Conservation (phyloP, 2,888 invertebrate genomes). For the Aporophyla lueneburgensis region DNA sequence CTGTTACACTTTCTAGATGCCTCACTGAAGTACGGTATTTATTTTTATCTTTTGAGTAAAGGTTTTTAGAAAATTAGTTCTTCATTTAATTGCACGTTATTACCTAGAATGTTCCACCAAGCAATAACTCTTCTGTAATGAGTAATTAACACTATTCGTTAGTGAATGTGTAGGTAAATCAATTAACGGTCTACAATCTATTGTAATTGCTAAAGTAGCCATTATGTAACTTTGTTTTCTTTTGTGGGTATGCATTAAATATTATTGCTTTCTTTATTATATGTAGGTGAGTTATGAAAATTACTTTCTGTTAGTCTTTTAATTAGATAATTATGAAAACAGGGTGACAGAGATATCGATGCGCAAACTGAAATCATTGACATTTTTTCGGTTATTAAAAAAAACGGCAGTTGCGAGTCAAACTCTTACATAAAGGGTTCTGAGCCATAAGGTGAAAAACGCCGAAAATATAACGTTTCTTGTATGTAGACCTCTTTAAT, state of each 20-base stretch:
- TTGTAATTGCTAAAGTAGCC: conserved; percentile 8
- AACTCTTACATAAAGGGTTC: no score
- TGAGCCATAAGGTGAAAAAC: no score
- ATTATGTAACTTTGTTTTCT: background rate
- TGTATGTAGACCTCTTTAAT: no score
- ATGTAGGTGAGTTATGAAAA: background rate
- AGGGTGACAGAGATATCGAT: no score
- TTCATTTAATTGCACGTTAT: no score
- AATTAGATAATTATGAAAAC: background rate
- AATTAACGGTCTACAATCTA: conserved; percentile 19
- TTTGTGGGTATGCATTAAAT: background rate
- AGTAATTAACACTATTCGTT: background rate
- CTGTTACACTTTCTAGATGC: no score
- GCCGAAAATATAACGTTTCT: no score
- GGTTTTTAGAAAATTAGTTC: background rate
- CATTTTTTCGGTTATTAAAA: no score
- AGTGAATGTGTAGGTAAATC: conserved; percentile 5
- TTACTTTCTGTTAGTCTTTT: background rate
- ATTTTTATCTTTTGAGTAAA: background rate
- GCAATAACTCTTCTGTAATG: background rate
- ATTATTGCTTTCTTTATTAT: background rate
- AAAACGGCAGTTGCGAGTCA: no score
- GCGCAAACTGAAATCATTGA: no score
- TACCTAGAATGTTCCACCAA: conserved; percentile 2
- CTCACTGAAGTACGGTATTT: background rate